A percentile compares a stretch with the other conserved stretches of the same genome.
Evolutionary conservation across 2,888 invertebrate species (phyloP).

Genomic region (Heteromyza rotundicornis): DNA sequence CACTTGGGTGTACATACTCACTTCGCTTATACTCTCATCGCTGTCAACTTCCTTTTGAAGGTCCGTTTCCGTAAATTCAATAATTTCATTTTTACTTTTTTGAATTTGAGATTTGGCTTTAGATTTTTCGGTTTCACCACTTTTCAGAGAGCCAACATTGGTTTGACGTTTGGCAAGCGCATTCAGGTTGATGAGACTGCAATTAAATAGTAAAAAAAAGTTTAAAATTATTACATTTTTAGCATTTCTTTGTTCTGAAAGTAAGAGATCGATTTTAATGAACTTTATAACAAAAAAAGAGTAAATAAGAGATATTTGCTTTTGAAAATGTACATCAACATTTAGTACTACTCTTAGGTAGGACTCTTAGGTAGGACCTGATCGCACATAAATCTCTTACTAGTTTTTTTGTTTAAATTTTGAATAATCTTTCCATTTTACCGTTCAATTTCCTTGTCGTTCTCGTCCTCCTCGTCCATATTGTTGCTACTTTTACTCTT

Average conservation of each 20-base stretch:
- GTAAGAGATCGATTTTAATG: no score
- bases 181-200: constrained; percentile 51
- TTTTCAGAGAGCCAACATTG: constrained; percentile 22
- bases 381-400: no score
- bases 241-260: no score
- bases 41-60: constrained; percentile 34
- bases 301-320: no score
- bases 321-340: no score
- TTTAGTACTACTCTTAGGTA: no score
- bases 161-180: constrained; percentile 42
- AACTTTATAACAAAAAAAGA: no score
- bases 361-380: no score
- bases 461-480: constrained; percentile 45
- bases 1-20: constrained; percentile 44
- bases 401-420: no score
- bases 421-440: constrained; percentile 26
- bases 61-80: constrained; percentile 39
- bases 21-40: constrained; percentile 50
- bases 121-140: constrained; percentile 31
- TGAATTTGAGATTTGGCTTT: constrained; percentile 28
- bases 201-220: constrained; percentile 6
- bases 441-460: constrained; percentile 57
- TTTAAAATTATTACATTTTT: no score
- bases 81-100: constrained; percentile 20
- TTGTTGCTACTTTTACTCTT: constrained; percentile 27